phyloP scores from a whole-genome alignment of 2,888 invertebrate genomes.

The Heliconius ethilla region DNA sequence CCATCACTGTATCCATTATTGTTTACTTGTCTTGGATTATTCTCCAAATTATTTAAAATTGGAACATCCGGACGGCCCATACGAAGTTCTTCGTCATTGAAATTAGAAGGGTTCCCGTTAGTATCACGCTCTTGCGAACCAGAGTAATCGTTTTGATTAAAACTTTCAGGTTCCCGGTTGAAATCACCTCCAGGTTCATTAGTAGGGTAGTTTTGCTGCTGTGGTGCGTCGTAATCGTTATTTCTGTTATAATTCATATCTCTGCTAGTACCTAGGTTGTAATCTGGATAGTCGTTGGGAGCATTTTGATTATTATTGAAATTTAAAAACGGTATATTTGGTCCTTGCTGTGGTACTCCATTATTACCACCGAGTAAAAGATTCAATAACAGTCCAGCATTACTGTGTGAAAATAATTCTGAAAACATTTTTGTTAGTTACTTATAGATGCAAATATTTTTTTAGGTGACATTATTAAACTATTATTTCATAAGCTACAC shows the following conservation, averaged over 20 bases:
- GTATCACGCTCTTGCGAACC: conserved; percentile 10
- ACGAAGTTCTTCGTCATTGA: conserved; percentile 3
- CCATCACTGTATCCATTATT: neutral
- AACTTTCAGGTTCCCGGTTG: conserved; percentile 1
- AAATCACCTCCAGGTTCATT: neutral
- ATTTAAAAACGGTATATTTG: conserved; percentile 18
- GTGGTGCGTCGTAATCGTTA: conserved; percentile 8
- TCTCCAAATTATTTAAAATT: neutral
- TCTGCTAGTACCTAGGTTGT: conserved; percentile 11
- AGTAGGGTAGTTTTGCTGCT: conserved; percentile 8
- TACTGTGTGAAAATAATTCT: neutral
- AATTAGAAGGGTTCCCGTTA: neutral
- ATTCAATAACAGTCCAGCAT: conserved; percentile 17
- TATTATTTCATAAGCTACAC: neutral
- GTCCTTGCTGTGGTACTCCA: neutral
- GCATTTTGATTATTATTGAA: conserved; percentile 13
- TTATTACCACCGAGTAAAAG: conserved; percentile 19
- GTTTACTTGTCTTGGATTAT: conserved; percentile 2
- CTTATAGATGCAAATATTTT: neutral
- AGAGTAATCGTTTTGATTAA: conserved; percentile 15
- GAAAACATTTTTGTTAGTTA: neutral
- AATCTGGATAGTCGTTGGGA: conserved; percentile 21
- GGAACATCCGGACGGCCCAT: neutral
- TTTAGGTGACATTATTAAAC: neutral
- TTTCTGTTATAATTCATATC: conserved; percentile 1